Percentiles rank a stretch among this genome's conserved stretches.
Conservation (phyloP, 2,113 vertebrate species). For the Protomyctophum bolini region DNA sequence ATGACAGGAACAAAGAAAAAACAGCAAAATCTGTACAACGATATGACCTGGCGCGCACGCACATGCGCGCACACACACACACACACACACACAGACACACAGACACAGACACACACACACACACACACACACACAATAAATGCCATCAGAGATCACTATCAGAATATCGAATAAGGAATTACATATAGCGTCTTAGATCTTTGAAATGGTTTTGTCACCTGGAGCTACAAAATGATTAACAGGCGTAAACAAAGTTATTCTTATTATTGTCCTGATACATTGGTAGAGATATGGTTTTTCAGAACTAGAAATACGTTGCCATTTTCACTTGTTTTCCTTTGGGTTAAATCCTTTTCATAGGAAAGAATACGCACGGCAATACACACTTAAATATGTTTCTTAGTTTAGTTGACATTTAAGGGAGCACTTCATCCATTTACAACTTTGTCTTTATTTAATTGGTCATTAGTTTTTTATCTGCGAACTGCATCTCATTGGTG, state of each 20-base stretch:
- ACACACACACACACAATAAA: constrained; percentile 34
- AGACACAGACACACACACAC: constrained; percentile 24
- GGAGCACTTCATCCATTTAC: neutral
- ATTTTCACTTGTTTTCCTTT: constrained; percentile 21
- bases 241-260: constrained; percentile 54
- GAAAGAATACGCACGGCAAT: constrained; percentile 31
- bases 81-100: constrained; percentile 33
- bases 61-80: constrained; percentile 30
- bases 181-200: constrained; percentile 41
- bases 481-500: too few species aligned
- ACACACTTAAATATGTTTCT: constrained; percentile 16
- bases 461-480: too few species aligned
- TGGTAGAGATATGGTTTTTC: constrained; percentile 34
- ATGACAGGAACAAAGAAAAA: constrained; percentile 32
- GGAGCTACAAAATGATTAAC: constrained; percentile 46
- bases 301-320: constrained; percentile 52
- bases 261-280: constrained; percentile 34
- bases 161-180: constrained; percentile 9
- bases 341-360: neutral
- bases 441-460: neutral
- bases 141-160: constrained; percentile 38
- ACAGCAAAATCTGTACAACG: constrained; percentile 56
- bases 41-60: constrained; percentile 36
- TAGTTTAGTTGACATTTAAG: constrained; percentile 4
- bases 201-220: constrained; percentile 43